Evolutionary conservation across 2,888 invertebrate genomes (phyloP).

Genomic region (Cyclophora punctaria): DNA sequence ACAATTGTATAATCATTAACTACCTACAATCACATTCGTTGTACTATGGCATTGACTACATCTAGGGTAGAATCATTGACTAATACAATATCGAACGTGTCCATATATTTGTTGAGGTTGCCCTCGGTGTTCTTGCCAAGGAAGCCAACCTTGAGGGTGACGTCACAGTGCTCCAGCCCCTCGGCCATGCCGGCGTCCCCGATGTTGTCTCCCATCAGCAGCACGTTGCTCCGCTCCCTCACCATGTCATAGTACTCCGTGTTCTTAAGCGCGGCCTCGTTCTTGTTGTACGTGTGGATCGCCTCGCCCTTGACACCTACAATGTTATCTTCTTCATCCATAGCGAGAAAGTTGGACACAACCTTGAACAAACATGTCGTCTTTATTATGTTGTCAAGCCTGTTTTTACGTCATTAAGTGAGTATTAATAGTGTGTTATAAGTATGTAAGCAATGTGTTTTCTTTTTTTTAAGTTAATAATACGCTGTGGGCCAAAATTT

Average conservation of each 20-base stretch:
- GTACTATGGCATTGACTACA: conserved; percentile 52
- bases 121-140: conserved; percentile 85
- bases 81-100: conserved; percentile 92
- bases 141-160: conserved; percentile 93
- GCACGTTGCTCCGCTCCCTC: conserved; percentile 82
- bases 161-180: conserved; percentile 83
- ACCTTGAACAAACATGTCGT: conserved; percentile 59
- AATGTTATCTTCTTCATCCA: conserved; percentile 77
- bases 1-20: neutral
- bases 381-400: too few species aligned
- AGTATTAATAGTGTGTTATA: too few species aligned
- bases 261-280: conserved; percentile 86
- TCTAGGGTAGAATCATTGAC: conserved; percentile 91
- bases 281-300: conserved; percentile 96
- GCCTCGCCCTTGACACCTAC: conserved; percentile 84
- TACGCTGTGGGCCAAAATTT: too few species aligned
- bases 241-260: conserved; percentile 86
- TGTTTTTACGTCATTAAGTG: too few species aligned
- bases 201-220: conserved; percentile 93
- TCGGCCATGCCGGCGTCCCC: conserved; percentile 96
- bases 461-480: too few species aligned
- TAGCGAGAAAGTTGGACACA: conserved; percentile 90
- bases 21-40: conserved; percentile 46
- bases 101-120: conserved; percentile 82
- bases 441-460: too few species aligned